Base-by-base conservation (phyloP, 2,888 invertebrate species). In the Hydropsyche betteni region DNA sequence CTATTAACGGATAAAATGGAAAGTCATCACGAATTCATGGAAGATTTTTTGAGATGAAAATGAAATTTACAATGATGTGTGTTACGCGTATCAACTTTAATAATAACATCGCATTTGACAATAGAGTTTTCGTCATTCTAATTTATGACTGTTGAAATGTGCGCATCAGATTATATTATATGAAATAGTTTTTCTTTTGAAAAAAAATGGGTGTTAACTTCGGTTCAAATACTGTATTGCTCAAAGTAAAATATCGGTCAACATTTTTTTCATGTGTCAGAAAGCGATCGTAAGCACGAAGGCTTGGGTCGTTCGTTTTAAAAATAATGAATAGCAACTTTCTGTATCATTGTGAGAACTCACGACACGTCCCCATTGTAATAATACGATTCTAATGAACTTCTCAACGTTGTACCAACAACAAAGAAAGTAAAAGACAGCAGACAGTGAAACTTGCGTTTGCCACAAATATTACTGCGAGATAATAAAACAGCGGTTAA, bases 1-100 rank as follows among this genome's bases (percentile, higher is more conserved):
- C 75, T 75, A 74, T 75, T 53, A 74, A 58, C 69, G 64, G 12
- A n/a, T 55, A 68, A 77, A 75, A 75, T 68, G 75, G 75, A 77
- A 77, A 75, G 74, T 74, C 53, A 51, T 74, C 69, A 34, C 75
- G 74, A 69, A 38, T 50, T 16, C 69, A 50, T 34, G 24, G 33
- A 69, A 50, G 34, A n/a, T 7, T n/a, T 14, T 44, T 68, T 36
- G 24, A 8, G 34, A 24, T 69, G 24, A 61, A 64, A 64, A 64
- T 12, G 8, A 64, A 64, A 64, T 16, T 16, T 24, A 36, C 64
- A 34, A 24, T 12, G 8, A 33, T 5, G 36, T 64, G 36, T 24
- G 4, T 33, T 64, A 64, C 64, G 64, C 64, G 34, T 64, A 33
- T 64, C 12, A 36, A 64, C 33, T 44, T 8, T 44, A 10, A 44